Base-by-base conservation (phyloP, 1,140 invertebrate genomes). In the Varroa destructor region DNA sequence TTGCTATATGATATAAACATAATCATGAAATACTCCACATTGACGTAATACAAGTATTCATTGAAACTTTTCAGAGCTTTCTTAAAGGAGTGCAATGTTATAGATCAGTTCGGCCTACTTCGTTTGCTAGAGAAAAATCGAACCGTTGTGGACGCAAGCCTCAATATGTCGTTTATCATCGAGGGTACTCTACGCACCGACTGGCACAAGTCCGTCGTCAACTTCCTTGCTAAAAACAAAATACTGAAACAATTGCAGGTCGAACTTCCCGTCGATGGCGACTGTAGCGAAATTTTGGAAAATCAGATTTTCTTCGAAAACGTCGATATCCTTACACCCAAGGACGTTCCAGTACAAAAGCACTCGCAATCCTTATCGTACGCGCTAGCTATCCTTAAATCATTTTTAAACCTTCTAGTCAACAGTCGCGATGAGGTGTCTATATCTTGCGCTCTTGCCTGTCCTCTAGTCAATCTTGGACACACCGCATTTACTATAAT, bases 401-500 rank as follows among this genome's bases (percentile, higher is more conserved):
- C 75, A 43, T 74, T 74, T 73, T 56, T 81, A 6, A 77, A 79
- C 56, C 74, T 81, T 2, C 72, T 81, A 72, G 77, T 81, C 10
- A 81, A 81, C 73, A 77, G 77, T 37, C 74, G 79, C 6, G 79
- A 77, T 76, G 79, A 81, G 72, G 74, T 81, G 4, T 77, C 78
- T 14, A 71, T 81, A 37, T 78, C 79, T 4, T 74, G 77, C 25
- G 75, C 77, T n/a, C 76, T 81, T 71, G 80, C 79, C 74, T 76
- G 78, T 3, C 80, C 80, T 43, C 76, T 81, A 55, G 74, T 80
- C 61, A 77, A 77, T 42, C 73, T 81, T 8, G 76, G 77, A 56
- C 78, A 80, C 70, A 40, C 74, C 54, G 79, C 80, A 6, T 81
- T 81, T 72, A 81, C 80, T 55, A 75, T 77, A 56, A 71, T 81